Evolutionary conservation across 2,888 invertebrate species (phyloP).

Genomic region (Cyaniris semiargus): DNA sequence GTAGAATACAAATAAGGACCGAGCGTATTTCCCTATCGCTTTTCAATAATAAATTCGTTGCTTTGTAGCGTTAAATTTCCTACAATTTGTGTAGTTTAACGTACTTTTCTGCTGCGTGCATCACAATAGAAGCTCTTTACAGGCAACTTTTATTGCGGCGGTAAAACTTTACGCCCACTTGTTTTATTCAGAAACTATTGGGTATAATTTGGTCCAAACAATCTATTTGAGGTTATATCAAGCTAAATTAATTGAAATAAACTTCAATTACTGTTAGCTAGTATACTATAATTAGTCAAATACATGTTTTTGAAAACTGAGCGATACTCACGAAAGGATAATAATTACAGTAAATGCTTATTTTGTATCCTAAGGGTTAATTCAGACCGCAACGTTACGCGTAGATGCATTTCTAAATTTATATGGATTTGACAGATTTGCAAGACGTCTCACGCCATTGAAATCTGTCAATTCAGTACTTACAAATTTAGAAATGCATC

Average conservation of each 20-base stretch:
- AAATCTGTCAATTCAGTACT: no score
- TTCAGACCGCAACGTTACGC: no score
- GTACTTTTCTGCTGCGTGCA: constrained; percentile 1
- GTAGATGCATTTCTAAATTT: no score
- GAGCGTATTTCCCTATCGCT: constrained; percentile 3
- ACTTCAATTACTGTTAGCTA: no score
- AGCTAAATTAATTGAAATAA: neutral
- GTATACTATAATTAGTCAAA: no score
- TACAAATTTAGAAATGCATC: no score
- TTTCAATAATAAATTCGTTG: constrained; percentile 14
- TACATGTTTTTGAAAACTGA: no score
- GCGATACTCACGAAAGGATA: no score
- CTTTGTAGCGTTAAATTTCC: constrained; percentile 12
- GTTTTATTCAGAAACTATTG: neutral
- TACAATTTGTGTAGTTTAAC: constrained; percentile 17
- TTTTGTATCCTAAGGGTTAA: no score
- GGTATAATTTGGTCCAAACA: neutral
- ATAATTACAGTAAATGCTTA: no score
- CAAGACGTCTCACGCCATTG: no score
- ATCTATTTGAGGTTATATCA: neutral
- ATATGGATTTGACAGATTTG: no score
- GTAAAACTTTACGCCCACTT: constrained; percentile 16
- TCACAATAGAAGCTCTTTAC: constrained; percentile 1
- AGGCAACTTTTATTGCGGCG: neutral
- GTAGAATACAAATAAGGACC: constrained; percentile 19